phyloP scores from a whole-genome alignment of 2,888 invertebrate species.

The Acleris sparsana region DNA sequence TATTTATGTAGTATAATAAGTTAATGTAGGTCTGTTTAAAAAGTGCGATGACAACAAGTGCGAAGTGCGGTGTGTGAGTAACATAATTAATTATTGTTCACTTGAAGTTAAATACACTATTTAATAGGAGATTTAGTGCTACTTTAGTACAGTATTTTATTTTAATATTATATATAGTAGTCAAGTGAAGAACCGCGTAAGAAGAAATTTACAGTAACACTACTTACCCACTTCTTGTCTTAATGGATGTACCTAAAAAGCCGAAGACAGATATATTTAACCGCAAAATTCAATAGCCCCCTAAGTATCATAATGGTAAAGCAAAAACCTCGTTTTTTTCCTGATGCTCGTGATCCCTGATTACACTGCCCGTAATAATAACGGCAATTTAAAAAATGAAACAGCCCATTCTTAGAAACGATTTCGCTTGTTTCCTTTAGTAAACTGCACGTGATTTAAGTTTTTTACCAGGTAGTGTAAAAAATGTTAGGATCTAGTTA shows the following conservation, averaged over 20 bases:
- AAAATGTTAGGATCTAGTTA: constrained; percentile 4
- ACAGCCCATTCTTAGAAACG: constrained; percentile 59
- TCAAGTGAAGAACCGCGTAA: no score
- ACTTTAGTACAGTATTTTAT: no score
- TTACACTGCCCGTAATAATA: constrained; percentile 61
- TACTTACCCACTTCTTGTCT: background rate
- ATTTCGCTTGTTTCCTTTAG: constrained; percentile 57
- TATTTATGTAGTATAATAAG: no score
- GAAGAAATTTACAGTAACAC: no score
- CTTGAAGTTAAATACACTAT: no score
- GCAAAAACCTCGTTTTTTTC: constrained; percentile 48
- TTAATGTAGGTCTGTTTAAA: no score
- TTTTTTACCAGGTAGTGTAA: constrained; percentile 34
- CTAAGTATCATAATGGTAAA: constrained; percentile 39
- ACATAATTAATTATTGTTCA: no score
- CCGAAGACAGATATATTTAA: constrained; percentile 1
- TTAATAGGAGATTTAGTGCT: no score
- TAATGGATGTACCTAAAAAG: background rate
- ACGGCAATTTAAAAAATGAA: constrained; percentile 65
- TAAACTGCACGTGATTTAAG: constrained; percentile 52
- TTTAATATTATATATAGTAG: no score
- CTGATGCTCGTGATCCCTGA: constrained; percentile 51
- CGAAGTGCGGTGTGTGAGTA: no score
- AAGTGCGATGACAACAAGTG: no score
- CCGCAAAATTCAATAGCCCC: constrained; percentile 14